Percentiles rank a stretch among this genome's conserved stretches.
These are phyloP conservation scores for Centropus unirufus DNA, from an alignment of 2,113 vertebrate species.

Conservation along the genomic window DNA sequence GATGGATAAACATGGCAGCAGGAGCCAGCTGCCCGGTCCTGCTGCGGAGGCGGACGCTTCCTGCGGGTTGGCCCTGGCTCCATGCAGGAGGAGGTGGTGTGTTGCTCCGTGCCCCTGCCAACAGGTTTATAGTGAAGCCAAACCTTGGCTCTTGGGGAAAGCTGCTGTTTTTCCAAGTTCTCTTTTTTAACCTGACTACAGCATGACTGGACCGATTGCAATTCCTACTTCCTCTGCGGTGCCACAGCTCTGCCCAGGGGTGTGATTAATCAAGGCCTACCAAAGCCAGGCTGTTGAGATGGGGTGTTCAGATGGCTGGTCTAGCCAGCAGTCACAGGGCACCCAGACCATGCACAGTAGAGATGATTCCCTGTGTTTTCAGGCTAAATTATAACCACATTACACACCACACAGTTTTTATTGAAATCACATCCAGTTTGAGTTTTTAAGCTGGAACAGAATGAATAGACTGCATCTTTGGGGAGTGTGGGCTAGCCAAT, in stretches of 20 bases:
- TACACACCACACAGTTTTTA: neutral
- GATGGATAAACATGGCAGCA: neutral
- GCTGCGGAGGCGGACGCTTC: accelerated
- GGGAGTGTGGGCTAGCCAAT: neutral
- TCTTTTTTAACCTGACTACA: neutral
- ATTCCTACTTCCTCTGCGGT: accelerated
- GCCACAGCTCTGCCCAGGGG: accelerated
- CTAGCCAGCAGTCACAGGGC: neutral
- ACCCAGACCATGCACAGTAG: accelerated
- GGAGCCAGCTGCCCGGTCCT: neutral
- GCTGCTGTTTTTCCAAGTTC: neutral
- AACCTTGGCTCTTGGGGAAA: neutral
- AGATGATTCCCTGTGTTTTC: neutral
- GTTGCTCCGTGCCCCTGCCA: neutral
- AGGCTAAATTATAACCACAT: neutral
- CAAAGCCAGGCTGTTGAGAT: accelerated
- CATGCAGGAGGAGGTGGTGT: accelerated
- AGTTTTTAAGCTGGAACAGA: conserved; percentile 12
- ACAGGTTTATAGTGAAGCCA: neutral
- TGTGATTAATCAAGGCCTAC: neutral
- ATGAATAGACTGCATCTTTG: conserved; percentile 16
- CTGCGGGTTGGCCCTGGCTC: neutral
- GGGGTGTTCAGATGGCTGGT: neutral
- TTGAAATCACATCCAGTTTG: neutral
- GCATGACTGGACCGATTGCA: accelerated